phyloP scores from a whole-genome alignment of 2,888 invertebrate species.

The Pyrrhosoma nymphula region DNA sequence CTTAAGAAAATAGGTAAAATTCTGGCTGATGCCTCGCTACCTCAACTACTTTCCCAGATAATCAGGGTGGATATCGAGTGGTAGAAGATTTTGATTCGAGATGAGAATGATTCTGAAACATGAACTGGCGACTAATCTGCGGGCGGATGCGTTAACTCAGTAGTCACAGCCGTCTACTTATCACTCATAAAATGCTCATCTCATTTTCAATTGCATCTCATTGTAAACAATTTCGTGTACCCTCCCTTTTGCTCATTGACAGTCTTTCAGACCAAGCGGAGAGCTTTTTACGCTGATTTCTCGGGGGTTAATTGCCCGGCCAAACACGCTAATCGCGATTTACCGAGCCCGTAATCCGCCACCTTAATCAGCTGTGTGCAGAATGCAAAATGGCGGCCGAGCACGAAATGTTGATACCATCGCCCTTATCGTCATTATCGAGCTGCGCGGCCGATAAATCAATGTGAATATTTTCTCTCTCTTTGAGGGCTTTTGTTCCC shows the following conservation, averaged over 20 bases:
- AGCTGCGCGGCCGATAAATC: constrained; percentile 3
- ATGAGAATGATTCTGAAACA: neutral
- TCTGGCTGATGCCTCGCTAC: neutral
- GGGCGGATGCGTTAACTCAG: neutral
- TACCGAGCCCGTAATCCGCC: neutral
- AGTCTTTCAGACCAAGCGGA: neutral
- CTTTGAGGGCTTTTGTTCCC: neutral
- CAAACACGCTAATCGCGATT: neutral
- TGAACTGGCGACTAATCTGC: neutral
- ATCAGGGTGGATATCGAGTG: neutral
- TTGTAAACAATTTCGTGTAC: neutral
- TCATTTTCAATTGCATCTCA: constrained; percentile 13
- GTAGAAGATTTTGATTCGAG: too few relatives aligned
- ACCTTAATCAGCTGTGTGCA: neutral
- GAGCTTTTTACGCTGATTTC: neutral
- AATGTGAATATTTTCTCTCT: neutral
- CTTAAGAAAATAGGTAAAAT: neutral
- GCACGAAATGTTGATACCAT: neutral
- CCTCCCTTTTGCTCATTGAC: neutral
- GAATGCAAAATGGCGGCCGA: neutral
- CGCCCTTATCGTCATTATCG: neutral
- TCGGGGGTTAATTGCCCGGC: neutral
- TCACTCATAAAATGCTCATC: neutral
- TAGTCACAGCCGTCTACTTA: neutral
- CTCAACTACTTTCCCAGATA: neutral